These are phyloP conservation scores for Bos taurus DNA, from an alignment of 2,113 vertebrate genomes.

Conservation along the genomic window DNA sequence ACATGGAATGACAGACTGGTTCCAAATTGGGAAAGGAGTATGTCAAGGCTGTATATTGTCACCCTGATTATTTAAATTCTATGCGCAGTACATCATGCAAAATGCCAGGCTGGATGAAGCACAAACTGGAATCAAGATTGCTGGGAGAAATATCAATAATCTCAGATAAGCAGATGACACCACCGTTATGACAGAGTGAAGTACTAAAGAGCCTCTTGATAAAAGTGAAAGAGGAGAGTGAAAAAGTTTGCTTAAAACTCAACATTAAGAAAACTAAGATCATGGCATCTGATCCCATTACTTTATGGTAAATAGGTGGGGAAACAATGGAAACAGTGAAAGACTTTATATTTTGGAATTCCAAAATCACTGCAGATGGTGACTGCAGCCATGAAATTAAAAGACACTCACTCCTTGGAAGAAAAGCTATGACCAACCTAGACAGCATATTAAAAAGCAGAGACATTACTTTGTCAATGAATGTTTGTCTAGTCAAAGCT, in stretches of 20 bases:
- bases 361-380: neutral
- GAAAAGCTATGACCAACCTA: neutral
- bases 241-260: neutral
- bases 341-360: neutral
- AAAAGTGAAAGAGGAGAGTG: neutral
- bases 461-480: neutral
- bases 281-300: neutral
- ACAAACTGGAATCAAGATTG: neutral
- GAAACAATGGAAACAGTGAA: neutral
- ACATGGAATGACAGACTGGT: neutral
- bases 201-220: neutral
- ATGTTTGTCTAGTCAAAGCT: neutral
- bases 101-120: neutral
- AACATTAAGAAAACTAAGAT: neutral
- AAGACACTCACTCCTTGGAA: neutral
- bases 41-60: neutral
- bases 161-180: neutral
- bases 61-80: neutral
- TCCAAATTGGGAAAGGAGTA: neutral
- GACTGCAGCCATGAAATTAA: neutral
- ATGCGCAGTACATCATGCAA: neutral
- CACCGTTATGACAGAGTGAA: neutral
- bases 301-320: neutral
- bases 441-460: neutral
- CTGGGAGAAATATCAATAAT: neutral